A percentile compares a stretch with the other conserved stretches of the same genome.
Evolutionary conservation across 2,113 vertebrate genomes (phyloP).

Genomic region (Mus pahari): DNA sequence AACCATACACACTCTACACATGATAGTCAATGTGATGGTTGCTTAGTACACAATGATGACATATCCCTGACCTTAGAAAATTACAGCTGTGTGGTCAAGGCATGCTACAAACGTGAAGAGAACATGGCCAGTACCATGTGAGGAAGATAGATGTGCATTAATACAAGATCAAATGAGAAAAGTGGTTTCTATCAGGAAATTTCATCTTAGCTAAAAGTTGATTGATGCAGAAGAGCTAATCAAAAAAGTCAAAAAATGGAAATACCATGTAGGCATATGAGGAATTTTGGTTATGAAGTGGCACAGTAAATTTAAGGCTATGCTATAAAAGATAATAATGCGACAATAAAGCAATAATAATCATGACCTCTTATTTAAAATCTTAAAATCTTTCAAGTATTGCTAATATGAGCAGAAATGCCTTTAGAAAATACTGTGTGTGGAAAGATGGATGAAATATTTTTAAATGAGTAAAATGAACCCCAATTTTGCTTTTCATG

Average conservation of each 20-base stretch:
- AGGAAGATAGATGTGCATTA: not conserved
- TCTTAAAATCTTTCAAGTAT: not conserved
- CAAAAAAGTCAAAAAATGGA: not conserved
- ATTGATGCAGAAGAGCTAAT: not conserved
- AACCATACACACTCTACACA: not conserved
- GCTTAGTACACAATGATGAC: not conserved
- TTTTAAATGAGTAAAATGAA: constrained; percentile 19
- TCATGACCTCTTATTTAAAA: not conserved
- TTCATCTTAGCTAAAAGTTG: not conserved
- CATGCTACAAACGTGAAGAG: not conserved
- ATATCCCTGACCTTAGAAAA: not conserved
- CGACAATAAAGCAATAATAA: not conserved
- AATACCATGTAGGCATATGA: not conserved
- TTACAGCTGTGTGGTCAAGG: not conserved
- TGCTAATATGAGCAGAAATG: not conserved
- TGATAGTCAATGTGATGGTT: not conserved
- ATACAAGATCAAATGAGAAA: not conserved
- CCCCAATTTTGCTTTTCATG: not conserved
- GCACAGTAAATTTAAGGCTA: not conserved
- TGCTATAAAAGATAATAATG: not conserved
- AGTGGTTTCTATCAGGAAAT: not conserved
- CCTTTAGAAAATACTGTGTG: constrained; percentile 17
- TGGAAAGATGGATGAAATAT: not conserved
- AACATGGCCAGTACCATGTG: not conserved
- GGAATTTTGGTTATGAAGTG: not conserved